Evolutionary conservation across 2,797 vertebrate species (phyloP).

Genomic region (Antrozous pallidus): DNA sequence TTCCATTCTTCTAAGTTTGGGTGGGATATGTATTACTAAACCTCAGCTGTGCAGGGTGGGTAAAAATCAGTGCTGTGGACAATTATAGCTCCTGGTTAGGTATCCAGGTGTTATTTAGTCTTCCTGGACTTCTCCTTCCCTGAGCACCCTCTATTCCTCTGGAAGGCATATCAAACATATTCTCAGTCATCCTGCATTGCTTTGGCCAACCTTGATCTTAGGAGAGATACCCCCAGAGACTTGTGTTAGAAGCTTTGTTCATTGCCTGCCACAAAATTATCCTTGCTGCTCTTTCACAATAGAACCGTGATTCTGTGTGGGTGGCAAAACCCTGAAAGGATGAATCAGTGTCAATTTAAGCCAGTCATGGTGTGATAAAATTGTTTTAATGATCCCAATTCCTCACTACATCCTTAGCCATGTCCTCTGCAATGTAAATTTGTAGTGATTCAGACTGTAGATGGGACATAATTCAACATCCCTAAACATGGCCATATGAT

Average conservation of each 20-base stretch:
- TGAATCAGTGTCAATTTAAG: not conserved
- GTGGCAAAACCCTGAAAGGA: not conserved
- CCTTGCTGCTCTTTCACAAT: not conserved
- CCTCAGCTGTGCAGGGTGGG: not conserved
- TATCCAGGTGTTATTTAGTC: not conserved
- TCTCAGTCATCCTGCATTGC: not conserved
- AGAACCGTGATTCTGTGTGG: not conserved
- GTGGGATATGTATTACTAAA: not conserved
- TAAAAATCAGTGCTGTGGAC: not conserved
- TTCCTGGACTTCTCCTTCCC: not conserved
- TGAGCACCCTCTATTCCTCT: not conserved
- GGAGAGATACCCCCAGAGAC: not conserved
- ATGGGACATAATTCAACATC: not conserved
- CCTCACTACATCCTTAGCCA: not conserved
- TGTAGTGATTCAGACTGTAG: not conserved
- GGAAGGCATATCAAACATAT: no score
- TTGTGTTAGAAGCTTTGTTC: not conserved
- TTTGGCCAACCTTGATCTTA: not conserved
- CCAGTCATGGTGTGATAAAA: not conserved
- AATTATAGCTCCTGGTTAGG: not conserved
- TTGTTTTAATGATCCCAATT: not conserved
- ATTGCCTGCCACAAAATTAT: not conserved
- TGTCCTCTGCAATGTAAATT: not conserved
- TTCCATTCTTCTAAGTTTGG: not conserved
- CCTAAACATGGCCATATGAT: not conserved